Evolutionary conservation across 2,797 vertebrate species (phyloP).

Genomic region (Cuculus canorus): DNA sequence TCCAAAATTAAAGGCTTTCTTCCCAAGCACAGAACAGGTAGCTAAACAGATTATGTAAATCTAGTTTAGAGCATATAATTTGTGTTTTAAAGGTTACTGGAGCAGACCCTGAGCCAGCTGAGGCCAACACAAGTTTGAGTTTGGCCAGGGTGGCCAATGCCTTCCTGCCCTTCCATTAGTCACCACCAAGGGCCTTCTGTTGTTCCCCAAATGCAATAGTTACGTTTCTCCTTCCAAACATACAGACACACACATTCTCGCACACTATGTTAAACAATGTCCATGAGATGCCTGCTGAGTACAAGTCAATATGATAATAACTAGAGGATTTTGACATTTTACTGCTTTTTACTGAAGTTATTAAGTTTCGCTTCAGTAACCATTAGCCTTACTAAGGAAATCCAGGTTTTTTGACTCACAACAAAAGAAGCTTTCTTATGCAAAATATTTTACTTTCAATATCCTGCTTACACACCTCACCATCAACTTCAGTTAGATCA

Average conservation of each 20-base stretch:
- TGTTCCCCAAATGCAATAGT: not conserved
- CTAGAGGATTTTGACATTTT: not conserved
- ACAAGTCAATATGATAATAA: not conserved
- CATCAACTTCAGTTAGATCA: not conserved
- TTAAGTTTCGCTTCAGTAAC: not conserved
- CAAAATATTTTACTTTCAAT: not conserved
- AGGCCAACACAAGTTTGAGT: not conserved
- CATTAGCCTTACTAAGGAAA: not conserved
- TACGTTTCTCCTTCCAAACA: not conserved
- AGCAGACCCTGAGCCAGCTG: fast-evolving
- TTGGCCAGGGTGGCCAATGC: not conserved
- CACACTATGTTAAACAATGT: not conserved
- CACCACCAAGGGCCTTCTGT: not conserved
- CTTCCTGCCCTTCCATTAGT: not conserved
- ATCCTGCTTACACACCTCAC: not conserved
- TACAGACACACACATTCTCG: fast-evolving
- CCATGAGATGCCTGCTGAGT: not conserved
- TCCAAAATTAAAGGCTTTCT: not conserved
- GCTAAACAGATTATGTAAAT: not conserved
- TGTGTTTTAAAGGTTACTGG: not conserved
- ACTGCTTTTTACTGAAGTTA: not conserved
- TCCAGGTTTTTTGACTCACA: not conserved
- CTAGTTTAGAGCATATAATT: not conserved
- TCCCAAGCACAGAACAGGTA: not conserved
- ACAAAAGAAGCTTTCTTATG: not conserved